Conservation (phyloP, 2,888 invertebrate species). For the Helobdella robusta region DNA sequence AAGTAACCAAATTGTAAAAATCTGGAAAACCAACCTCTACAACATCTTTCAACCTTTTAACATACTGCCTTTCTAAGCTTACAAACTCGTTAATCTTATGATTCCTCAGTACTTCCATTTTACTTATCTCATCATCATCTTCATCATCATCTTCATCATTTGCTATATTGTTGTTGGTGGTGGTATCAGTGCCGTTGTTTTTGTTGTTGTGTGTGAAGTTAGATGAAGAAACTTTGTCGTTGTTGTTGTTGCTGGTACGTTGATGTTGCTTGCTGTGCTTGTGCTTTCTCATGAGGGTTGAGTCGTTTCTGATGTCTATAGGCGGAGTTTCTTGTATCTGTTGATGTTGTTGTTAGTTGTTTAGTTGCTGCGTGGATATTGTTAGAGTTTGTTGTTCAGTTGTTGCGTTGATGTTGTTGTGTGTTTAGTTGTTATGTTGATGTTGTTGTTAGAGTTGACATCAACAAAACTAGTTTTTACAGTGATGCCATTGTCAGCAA, state of each 20-base stretch:
- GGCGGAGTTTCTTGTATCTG: no score
- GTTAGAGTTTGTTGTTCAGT: neutral
- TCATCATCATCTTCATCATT: neutral
- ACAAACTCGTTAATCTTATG: conserved; percentile 60
- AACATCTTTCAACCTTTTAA: conserved; percentile 62
- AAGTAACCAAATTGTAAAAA: neutral
- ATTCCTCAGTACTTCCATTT: conserved; percentile 7
- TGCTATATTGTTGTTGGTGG: neutral
- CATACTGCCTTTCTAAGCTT: conserved; percentile 73
- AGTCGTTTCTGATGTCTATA: no score
- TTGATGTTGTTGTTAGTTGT: conserved; percentile 1
- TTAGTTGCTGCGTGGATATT: neutral
- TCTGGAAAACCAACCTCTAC: conserved; percentile 54
- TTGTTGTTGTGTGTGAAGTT: neutral
- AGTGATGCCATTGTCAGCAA: neutral
- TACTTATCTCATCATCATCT: neutral
- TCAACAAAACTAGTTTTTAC: neutral
- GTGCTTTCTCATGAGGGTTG: no score
- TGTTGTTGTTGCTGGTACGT: neutral
- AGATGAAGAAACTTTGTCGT: neutral
- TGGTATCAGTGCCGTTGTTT: neutral
- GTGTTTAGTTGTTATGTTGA: neutral
- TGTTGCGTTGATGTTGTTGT: neutral
- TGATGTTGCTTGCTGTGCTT: neutral
- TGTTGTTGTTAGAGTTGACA: neutral